Evolutionary conservation across 2,888 invertebrate genomes (phyloP).

Genomic region (Volucella bombylans): DNA sequence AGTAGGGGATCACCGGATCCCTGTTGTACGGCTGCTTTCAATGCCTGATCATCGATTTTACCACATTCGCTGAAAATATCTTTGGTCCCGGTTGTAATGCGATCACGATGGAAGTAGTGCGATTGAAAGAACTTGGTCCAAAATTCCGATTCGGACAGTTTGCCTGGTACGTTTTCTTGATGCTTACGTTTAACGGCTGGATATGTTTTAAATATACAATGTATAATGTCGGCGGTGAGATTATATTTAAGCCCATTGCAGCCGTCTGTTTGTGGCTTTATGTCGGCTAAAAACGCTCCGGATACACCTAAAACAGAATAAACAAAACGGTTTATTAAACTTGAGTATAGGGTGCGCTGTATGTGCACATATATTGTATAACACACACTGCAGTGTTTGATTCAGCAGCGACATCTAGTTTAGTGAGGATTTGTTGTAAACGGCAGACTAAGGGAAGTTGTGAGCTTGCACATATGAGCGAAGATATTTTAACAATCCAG

Average conservation of each 20-base stretch:
- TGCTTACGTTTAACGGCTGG: constrained; percentile 99
- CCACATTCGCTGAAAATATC: constrained; percentile 99
- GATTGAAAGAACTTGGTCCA: constrained; percentile 99
- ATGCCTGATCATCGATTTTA: constrained; percentile 94
- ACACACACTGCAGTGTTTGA: too few species aligned
- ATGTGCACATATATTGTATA: background rate
- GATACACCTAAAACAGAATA: constrained; percentile 84
- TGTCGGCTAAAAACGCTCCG: constrained; percentile 93
- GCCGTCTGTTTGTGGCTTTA: constrained; percentile 98
- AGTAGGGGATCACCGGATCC: constrained; percentile 92
- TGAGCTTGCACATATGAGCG: too few species aligned
- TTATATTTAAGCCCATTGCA: constrained; percentile 98
- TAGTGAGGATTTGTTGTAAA: too few species aligned
- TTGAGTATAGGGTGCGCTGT: background rate
- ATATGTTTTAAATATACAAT: constrained; percentile 99
- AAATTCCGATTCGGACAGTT: constrained; percentile 97
- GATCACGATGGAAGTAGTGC: constrained; percentile 98
- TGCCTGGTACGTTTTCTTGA: constrained; percentile 96
- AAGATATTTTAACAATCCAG: too few species aligned
- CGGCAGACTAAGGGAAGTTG: too few species aligned
- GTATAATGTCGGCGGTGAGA: constrained; percentile 97
- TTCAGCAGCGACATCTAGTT: too few species aligned
- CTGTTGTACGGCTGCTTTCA: constrained; percentile 89
- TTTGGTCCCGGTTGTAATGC: constrained; percentile 93
- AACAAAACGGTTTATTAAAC: background rate